A percentile compares a stretch with the other conserved stretches of the same genome.
Evolutionary conservation across 2,113 vertebrate species (phyloP).

Genomic region (human (Homo sapiens)): DNA sequence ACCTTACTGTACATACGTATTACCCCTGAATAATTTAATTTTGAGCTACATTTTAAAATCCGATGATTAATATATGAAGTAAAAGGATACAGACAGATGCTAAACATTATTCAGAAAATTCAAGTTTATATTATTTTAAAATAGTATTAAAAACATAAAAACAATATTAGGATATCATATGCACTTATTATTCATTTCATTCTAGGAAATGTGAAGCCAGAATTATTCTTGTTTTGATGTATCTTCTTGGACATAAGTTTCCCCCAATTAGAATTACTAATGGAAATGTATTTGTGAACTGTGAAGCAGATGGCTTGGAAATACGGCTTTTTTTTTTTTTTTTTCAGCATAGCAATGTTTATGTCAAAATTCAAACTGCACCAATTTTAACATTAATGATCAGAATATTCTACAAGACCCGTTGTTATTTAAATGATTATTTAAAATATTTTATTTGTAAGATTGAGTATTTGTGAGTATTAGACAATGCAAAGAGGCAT

Average conservation of each 20-base stretch:
- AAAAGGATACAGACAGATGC: neutral
- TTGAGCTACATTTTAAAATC: neutral
- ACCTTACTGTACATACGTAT: neutral
- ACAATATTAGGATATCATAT: neutral
- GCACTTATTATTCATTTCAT: neutral
- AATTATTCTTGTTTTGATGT: conserved; percentile 64
- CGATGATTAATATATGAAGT: neutral
- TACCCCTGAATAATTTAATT: neutral
- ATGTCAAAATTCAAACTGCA: conserved; percentile 52
- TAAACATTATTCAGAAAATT: conserved; percentile 22
- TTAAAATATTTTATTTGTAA: neutral
- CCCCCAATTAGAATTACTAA: conserved; percentile 48
- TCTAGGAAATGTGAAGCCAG: conserved; percentile 23
- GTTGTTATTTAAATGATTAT: conserved; percentile 9
- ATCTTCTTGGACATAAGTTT: conserved; percentile 38
- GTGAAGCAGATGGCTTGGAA: conserved; percentile 71
- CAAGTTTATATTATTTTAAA: neutral
- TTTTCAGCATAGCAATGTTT: conserved; percentile 40
- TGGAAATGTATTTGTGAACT: conserved; percentile 57
- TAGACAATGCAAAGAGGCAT: neutral
- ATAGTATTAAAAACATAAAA: neutral
- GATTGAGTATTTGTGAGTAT: neutral
- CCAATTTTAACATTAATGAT: conserved; percentile 22
- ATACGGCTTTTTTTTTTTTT: neutral
- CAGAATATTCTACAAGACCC: conserved; percentile 25